Base-by-base conservation (phyloP, 64 coral and sea anemone genomes). In the Pachyseris speciosa region DNA sequence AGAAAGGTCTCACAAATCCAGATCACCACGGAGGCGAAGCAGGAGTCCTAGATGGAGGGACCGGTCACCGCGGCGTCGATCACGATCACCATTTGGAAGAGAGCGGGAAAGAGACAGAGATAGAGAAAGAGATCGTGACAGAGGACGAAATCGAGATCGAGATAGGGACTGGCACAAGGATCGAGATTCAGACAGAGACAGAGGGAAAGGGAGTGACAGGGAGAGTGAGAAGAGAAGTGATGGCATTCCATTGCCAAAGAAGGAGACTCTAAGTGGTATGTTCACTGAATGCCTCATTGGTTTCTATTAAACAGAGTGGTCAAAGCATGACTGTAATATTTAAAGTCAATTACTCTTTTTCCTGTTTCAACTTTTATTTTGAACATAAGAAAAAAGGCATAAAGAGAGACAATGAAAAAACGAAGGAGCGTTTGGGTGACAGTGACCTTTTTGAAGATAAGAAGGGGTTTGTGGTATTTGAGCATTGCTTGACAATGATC, bases 21-120 rank as follows among this genome's bases (percentile, higher is more conserved):
- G 89, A 55, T 98, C 95, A 19, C 88, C 96, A 15, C 70, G 77
- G n/a, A 88, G 92, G 30, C 66, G 91, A 24, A 95, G 87, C 40
- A 92, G 89, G 68, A 95, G 93, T 63, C 96, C 96, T 34, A 85
- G 85, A 28, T 81, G 86, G 61, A 91, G 88, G 61, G 90, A 83
- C 1, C 96, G 90, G 20, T 94, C 93, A 37, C 93, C 93, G 34
- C 60, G 89, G 33, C 69, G 70, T 2, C 89, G 96, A 20, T 94
- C 92, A 32, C 88, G 88, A 24, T 88, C 92, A 84, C 87, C 87
- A 57, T 7, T 74, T 75, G 76, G 94, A 88, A 92, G 61, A 75
- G 88, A 72, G 2, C 63, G 89, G 19, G 87, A 90, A 73, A 85
- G 78, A 31, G 90, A 96, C 25, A 31, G 92, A 43, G 92, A 94